Percentiles rank a stretch among this genome's conserved stretches.
These are phyloP conservation scores for Scomberomorus guttatus DNA, from an alignment of 2,797 vertebrate genomes.

Conservation along the genomic window DNA sequence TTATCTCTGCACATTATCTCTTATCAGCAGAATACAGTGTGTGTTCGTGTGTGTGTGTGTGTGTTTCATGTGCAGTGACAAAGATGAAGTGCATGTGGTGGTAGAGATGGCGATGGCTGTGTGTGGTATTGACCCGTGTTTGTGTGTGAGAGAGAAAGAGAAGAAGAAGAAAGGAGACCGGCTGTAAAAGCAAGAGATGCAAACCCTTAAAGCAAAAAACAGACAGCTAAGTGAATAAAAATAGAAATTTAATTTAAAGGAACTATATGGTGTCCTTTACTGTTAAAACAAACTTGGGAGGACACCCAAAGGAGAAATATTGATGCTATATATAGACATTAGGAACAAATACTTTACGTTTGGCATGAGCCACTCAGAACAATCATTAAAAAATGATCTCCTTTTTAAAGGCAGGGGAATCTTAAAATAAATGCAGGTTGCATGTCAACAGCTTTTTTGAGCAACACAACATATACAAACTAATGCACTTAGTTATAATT, in stretches of 20 bases:
- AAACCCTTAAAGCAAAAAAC: slow-evolving; percentile 16
- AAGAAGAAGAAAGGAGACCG: neutral
- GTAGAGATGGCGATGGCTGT: neutral
- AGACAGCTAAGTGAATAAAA: slow-evolving; percentile 27
- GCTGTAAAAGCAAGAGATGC: neutral
- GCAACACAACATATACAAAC: slow-evolving; percentile 3
- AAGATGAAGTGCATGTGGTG: slow-evolving; percentile 10
- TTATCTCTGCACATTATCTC: slow-evolving; percentile 15
- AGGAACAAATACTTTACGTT: slow-evolving; percentile 15
- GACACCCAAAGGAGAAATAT: slow-evolving; percentile 44
- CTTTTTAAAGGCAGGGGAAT: slow-evolving; percentile 41
- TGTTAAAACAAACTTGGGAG: slow-evolving; percentile 17
- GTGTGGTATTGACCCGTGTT: neutral
- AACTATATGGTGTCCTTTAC: slow-evolving; percentile 6
- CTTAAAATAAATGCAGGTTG: slow-evolving; percentile 42
- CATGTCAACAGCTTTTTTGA: slow-evolving; percentile 26
- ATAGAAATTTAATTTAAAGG: slow-evolving; percentile 36
- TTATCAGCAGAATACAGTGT: slow-evolving; percentile 11
- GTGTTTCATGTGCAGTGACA: slow-evolving; percentile 18
- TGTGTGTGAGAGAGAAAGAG: neutral
- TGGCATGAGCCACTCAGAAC: slow-evolving; percentile 37
- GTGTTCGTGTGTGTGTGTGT: slow-evolving; percentile 12
- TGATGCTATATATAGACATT: slow-evolving; percentile 13
- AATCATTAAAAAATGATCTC: slow-evolving; percentile 22
- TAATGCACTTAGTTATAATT: slow-evolving; percentile 46